Percentiles rank a stretch among this genome's conserved stretches.
phyloP scores from a whole-genome alignment of 2,888 invertebrate genomes.

The Drosophila meridionalis region DNA sequence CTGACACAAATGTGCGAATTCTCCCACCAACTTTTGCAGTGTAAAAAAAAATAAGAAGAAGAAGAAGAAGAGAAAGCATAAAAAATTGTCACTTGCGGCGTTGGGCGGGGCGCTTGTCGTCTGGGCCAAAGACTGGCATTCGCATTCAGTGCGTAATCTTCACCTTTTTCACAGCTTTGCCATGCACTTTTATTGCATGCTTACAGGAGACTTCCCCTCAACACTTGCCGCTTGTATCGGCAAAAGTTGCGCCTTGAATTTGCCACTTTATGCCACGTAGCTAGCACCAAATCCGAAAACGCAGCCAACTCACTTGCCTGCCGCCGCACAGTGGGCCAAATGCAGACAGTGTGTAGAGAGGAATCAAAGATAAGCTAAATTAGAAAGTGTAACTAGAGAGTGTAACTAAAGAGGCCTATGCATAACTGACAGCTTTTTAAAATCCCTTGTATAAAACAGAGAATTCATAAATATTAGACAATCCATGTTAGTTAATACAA shows the following conservation, averaged over 20 bases:
- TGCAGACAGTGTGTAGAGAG: neutral
- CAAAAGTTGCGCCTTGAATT: constrained; percentile 71
- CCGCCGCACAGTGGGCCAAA: constrained; percentile 8
- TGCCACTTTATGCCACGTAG: constrained; percentile 67
- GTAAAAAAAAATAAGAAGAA: neutral
- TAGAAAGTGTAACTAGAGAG: neutral
- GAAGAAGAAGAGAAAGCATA: neutral
- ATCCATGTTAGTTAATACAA: too few species aligned
- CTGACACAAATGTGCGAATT: constrained; percentile 64
- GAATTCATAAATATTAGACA: too few species aligned
- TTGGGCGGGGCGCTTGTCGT: neutral
- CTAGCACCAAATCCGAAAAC: constrained; percentile 30
- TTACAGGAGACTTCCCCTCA: constrained; percentile 28
- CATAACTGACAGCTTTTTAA: too few species aligned
- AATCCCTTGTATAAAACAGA: too few species aligned
- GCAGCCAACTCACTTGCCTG: constrained; percentile 4
- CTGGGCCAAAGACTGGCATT: constrained; percentile 48
- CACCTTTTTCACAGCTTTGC: constrained; percentile 70
- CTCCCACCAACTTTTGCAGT: constrained; percentile 58
- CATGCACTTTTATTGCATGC: constrained; percentile 73
- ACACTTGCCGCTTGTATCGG: constrained; percentile 67
- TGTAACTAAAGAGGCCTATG: neutral
- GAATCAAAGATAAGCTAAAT: neutral
- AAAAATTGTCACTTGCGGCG: constrained; percentile 24
- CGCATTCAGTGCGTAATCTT: constrained; percentile 79